These are phyloP conservation scores for Sicus ferrugineus DNA, from an alignment of 2,888 invertebrate genomes.

Conservation along the genomic window DNA sequence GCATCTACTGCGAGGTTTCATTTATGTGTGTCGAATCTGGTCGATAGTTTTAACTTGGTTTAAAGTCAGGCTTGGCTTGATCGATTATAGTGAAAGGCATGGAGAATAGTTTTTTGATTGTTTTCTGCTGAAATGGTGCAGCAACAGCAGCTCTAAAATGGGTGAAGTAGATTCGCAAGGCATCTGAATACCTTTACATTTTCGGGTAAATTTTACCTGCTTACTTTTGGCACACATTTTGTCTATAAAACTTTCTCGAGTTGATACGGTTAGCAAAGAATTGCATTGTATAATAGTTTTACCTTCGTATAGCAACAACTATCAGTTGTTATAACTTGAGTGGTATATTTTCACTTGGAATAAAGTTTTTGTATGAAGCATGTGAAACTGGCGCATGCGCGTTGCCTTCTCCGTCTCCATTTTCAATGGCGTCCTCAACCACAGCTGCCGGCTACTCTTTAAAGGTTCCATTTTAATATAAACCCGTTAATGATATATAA, in stretches of 20 bases:
- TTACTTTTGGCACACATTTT: slow-evolving; percentile 17
- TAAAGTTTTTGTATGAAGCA: neutral
- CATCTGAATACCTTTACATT: too few relatives aligned
- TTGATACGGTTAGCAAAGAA: neutral
- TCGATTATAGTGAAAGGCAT: too few relatives aligned
- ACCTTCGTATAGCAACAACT: neutral
- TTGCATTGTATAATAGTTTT: slow-evolving; percentile 5
- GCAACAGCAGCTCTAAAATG: too few relatives aligned
- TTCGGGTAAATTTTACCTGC: too few relatives aligned
- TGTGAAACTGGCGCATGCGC: slow-evolving; percentile 20
- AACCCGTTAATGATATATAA: too few relatives aligned
- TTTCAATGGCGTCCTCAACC: slow-evolving; percentile 4
- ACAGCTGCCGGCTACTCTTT: neutral
- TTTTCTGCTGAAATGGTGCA: too few relatives aligned
- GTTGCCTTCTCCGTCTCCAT: neutral
- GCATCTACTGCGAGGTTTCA: too few relatives aligned
- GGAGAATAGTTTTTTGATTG: too few relatives aligned
- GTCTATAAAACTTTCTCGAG: slow-evolving; percentile 3
- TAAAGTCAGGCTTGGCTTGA: too few relatives aligned
- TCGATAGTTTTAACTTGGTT: too few relatives aligned
- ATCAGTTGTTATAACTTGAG: neutral
- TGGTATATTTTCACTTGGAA: neutral
- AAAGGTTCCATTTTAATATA: neutral
- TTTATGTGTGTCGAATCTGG: too few relatives aligned
- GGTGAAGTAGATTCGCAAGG: too few relatives aligned